Base-by-base conservation (phyloP, 2,797 vertebrate species). In the Danio kyathit region DNA sequence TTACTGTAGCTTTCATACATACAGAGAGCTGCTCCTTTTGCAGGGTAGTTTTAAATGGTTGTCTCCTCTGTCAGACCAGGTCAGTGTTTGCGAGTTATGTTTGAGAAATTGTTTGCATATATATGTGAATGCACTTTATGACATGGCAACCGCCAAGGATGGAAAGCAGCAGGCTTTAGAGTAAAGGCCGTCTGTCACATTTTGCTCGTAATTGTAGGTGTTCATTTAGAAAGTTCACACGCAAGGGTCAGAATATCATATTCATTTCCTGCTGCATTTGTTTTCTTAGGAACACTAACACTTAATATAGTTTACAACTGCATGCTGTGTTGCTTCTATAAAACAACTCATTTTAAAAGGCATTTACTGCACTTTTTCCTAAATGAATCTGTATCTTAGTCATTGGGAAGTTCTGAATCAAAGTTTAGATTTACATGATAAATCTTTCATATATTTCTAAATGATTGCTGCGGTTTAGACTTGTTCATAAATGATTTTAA, bases 31-130 rank as follows among this genome's bases (percentile, higher is more conserved):
- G 19, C 19, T 12, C 11, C 6, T 59, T 11, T 0, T 69, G 54
- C 76, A 41, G 16, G 46, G 6, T 43, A 67, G 54, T 46, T 64
- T 78, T 70, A 65, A 70, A 79, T 4, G 88, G 90, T 91, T 89
- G 86, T 46, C 21, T 89, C 75, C 84, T 84, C 81, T 91, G 87
- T 91, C 90, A 89, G 83, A 84, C 79, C 86, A 85, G 86, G 85
- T 93, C 89, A 89, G 74, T 21, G 79, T 91, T 90, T 82, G 76
- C 72, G 49, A 79, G 72, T 75, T 41, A 7, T 41, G 21, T 40
- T 61, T 76, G 14, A 60, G 73, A 17, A 40, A 59, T 54, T 21
- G n/a, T 74, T 76, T 51, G 6, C 54, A 59, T 52, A 29, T 29
- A 29, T 29, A 29, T 29, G 1, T 61, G 8, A 83, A 64, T 70